Evolutionary conservation across 2,797 vertebrate species (phyloP).

Genomic region (Eulemur albifrons): DNA sequence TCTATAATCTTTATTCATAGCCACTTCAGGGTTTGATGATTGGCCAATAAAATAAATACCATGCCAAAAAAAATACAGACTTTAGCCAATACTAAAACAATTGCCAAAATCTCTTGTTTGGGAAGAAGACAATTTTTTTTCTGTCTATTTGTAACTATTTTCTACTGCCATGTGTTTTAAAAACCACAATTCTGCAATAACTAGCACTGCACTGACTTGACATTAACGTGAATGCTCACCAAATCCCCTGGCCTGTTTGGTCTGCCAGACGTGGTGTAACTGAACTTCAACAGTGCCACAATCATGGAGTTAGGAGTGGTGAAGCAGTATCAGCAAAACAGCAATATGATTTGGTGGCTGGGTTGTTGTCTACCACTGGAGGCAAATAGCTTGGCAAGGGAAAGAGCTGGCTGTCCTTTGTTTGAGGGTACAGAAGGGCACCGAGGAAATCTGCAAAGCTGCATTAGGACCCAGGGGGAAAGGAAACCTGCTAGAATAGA

Average conservation of each 20-base stretch:
- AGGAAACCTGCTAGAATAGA: background rate
- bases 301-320: background rate
- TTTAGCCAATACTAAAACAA: conserved; percentile 38
- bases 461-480: background rate
- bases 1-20: conserved; percentile 68
- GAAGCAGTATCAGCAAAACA: background rate
- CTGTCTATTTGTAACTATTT: background rate
- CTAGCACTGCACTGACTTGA: background rate
- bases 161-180: background rate
- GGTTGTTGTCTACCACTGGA: background rate
- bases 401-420: background rate
- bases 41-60: conserved; percentile 24
- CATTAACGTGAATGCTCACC: background rate
- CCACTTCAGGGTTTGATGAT: conserved; percentile 19
- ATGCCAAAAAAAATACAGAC: conserved; percentile 6
- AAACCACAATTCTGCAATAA: background rate
- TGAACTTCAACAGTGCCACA: background rate
- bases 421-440: background rate
- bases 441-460: background rate
- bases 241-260: background rate
- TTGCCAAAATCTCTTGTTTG: conserved; percentile 42
- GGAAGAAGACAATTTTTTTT: background rate
- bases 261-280: background rate
- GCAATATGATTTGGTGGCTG: background rate
- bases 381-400: background rate